These are phyloP conservation scores for Heterocephalus glaber DNA, from an alignment of 2,113 vertebrate genomes.

Conservation along the genomic window DNA sequence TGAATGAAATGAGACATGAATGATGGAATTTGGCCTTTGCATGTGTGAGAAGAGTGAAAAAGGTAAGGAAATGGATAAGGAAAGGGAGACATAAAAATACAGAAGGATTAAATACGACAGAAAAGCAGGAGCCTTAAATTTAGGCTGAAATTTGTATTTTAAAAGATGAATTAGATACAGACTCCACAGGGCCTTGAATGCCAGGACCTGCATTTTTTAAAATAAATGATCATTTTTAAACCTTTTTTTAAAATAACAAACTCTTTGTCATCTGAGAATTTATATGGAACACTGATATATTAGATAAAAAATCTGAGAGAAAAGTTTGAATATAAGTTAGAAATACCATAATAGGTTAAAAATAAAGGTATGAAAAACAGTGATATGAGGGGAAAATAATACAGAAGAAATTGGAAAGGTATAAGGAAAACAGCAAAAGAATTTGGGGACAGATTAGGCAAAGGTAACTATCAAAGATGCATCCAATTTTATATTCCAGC, in stretches of 20 bases:
- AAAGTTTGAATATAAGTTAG: background rate
- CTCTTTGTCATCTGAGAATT: background rate
- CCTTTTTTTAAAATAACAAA: background rate
- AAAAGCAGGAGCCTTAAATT: background rate
- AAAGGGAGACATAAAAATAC: background rate
- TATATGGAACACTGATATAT: background rate
- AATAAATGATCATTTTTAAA: conserved; percentile 29
- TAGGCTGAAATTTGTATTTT: background rate
- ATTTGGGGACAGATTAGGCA: background rate
- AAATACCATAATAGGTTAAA: background rate
- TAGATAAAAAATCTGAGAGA: conserved; percentile 26
- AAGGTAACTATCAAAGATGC: background rate
- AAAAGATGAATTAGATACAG: background rate
- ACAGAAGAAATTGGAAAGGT: background rate
- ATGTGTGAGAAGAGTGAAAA: background rate
- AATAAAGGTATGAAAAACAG: background rate
- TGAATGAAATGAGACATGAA: background rate
- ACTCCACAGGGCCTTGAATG: background rate
- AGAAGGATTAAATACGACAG: background rate
- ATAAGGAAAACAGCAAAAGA: background rate
- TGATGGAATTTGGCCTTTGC: background rate
- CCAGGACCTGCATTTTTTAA: background rate
- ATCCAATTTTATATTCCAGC: background rate
- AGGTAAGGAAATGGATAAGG: background rate
- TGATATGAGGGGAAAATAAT: background rate